Evolutionary conservation across 2,113 vertebrate species (phyloP).

Genomic region (Danio rerio): DNA sequence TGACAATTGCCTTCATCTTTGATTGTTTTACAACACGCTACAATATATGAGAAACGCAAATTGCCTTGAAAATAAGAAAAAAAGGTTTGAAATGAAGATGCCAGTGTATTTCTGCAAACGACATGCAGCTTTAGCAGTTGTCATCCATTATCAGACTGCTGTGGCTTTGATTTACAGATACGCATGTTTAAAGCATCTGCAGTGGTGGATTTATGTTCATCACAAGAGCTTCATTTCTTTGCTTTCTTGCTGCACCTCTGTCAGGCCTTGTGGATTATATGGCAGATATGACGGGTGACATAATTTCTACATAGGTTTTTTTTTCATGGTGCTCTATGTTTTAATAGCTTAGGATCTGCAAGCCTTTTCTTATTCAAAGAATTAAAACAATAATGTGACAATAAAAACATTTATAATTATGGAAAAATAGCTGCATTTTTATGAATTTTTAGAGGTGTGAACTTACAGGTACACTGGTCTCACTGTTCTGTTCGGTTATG

Average conservation of each 20-base stretch:
- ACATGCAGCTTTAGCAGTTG: constrained; percentile 39
- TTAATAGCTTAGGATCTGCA: neutral
- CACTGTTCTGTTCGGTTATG: too few relatives aligned
- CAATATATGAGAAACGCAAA: constrained; percentile 27
- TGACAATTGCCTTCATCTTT: neutral
- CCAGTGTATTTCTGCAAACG: constrained; percentile 39
- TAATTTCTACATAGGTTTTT: neutral
- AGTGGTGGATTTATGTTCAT: constrained; percentile 28
- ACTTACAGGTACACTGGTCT: too few relatives aligned
- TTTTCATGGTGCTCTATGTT: neutral
- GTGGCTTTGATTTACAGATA: constrained; percentile 22
- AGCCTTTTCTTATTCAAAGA: too few relatives aligned
- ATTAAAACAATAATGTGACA: too few relatives aligned
- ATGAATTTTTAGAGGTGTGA: too few relatives aligned
- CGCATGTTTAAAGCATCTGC: constrained; percentile 13
- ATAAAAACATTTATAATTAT: too few relatives aligned
- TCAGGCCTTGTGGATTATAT: neutral
- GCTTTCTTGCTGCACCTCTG: neutral
- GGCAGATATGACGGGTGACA: neutral
- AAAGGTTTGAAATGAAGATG: constrained; percentile 15
- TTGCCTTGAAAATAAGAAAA: neutral
- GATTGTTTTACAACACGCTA: constrained; percentile 7
- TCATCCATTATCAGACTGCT: constrained; percentile 36
- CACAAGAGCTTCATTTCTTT: neutral
- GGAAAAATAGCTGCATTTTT: too few relatives aligned